Percentiles rank a stretch among this genome's conserved stretches.
phyloP scores from a whole-genome alignment of 2,113 vertebrate genomes.

The Rutilus rutilus region DNA sequence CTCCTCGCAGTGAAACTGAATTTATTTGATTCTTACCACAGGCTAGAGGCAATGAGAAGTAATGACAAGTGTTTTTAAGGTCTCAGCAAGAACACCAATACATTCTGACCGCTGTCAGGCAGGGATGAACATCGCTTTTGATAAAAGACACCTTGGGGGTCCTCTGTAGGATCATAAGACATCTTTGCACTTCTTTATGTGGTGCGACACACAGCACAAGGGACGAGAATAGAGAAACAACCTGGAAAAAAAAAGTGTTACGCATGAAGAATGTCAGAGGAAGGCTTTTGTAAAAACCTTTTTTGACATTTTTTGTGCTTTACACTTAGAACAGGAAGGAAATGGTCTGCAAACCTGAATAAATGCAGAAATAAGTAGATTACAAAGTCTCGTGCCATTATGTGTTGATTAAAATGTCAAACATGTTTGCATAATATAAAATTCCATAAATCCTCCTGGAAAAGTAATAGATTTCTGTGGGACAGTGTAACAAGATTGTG shows the following conservation, averaged over 20 bases:
- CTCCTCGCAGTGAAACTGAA: conserved; percentile 2
- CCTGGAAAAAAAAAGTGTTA: not conserved
- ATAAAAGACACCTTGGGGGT: conserved; percentile 41
- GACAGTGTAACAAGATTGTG: not conserved
- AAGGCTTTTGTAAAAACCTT: not conserved
- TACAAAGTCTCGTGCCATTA: not conserved
- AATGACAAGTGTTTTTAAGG: conserved; percentile 41
- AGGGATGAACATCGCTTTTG: conserved; percentile 37
- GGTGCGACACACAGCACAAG: not conserved
- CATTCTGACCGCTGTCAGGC: conserved; percentile 29
- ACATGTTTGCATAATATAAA: not conserved
- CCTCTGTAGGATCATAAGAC: conserved; percentile 21
- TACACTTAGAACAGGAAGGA: not conserved
- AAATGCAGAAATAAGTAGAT: not conserved
- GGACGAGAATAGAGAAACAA: not conserved
- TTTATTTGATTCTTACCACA: conserved; percentile 16
- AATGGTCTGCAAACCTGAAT: not conserved
- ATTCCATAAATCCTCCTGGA: not conserved
- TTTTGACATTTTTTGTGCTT: not conserved
- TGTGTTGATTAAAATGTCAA: conserved; percentile 9
- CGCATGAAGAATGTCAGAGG: not conserved
- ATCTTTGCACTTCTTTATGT: conserved; percentile 26
- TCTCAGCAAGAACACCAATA: conserved; percentile 4
- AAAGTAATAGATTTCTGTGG: not conserved
- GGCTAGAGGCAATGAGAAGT: conserved; percentile 21